Percentiles rank a stretch among this genome's conserved stretches.
Evolutionary conservation across 2,888 invertebrate species (phyloP).

Genomic region (Erebia aethiops): DNA sequence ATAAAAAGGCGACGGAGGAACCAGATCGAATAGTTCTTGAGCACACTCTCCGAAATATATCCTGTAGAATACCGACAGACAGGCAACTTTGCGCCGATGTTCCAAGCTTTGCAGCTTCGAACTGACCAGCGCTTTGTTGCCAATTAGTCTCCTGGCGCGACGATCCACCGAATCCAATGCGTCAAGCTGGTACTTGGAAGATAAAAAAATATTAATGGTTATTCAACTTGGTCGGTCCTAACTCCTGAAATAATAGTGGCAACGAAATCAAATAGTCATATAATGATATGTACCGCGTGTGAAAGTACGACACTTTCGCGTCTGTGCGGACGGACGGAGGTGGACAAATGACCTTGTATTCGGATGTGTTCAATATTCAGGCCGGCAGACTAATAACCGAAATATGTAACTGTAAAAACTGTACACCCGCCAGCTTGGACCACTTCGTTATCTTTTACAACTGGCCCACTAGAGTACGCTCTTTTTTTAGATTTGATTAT

Average conservation of each 20-base stretch:
- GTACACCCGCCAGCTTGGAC: neutral
- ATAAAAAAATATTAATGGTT: neutral
- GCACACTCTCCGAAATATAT: no score
- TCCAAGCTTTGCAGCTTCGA: no score
- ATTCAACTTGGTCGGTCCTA: neutral
- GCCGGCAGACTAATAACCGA: constrained; percentile 25
- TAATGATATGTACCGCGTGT: neutral
- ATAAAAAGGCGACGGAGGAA: no score
- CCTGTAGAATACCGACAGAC: no score
- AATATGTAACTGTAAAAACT: constrained; percentile 18
- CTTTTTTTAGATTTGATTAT: neutral
- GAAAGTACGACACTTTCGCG: constrained; percentile 34
- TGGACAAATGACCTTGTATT: constrained; percentile 29
- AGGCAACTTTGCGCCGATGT: no score
- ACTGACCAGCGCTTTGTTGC: no score
- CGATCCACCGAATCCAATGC: no score
- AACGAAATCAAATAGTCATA: neutral
- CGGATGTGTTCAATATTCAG: constrained; percentile 11
- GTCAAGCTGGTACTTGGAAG: no score
- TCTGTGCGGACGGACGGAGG: neutral
- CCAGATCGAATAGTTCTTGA: no score
- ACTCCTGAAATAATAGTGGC: neutral
- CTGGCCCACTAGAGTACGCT: neutral
- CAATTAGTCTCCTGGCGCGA: no score
- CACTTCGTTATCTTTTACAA: neutral